Percentiles rank a stretch among this genome's conserved stretches.
Evolutionary conservation across 2,888 invertebrate genomes (phyloP).

Genomic region (Hanleya hanleyi): DNA sequence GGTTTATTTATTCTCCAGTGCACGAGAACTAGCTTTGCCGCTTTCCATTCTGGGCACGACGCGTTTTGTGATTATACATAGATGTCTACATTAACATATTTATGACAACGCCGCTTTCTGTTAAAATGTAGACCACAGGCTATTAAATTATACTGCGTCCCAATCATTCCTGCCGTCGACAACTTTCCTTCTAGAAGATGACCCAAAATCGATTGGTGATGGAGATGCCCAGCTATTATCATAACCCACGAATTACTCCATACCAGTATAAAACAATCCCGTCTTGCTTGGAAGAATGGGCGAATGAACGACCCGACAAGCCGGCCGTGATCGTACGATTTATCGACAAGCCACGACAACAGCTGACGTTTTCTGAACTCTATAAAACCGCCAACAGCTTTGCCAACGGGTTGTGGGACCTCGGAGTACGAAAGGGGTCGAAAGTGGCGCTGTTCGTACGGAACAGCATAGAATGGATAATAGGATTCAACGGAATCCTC

Average conservation of each 20-base stretch:
- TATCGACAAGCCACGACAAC: not conserved
- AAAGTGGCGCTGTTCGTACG: slow-evolving; percentile 4
- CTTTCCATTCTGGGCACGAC: too few relatives aligned
- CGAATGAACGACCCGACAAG: slow-evolving; percentile 13
- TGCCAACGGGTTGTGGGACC: slow-evolving; percentile 7
- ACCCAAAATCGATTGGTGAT: too few relatives aligned
- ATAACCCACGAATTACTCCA: not conserved
- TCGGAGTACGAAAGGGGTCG: slow-evolving; percentile 16
- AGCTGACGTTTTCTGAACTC: slow-evolving; percentile 17
- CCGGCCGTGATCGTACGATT: slow-evolving; percentile 8
- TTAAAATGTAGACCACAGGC: too few relatives aligned
- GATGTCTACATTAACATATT: too few relatives aligned
- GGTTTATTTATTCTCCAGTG: too few relatives aligned
- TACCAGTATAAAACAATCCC: slow-evolving; percentile 9
- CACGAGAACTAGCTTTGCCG: too few relatives aligned
- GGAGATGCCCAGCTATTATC: not conserved
- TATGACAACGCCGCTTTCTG: too few relatives aligned
- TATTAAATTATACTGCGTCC: too few relatives aligned
- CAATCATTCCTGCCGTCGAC: too few relatives aligned
- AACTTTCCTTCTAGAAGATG: too few relatives aligned
- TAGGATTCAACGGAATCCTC: slow-evolving; percentile 8
- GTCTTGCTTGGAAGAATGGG: slow-evolving; percentile 7
- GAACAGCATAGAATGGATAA: slow-evolving; percentile 8
- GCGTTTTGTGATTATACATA: too few relatives aligned
- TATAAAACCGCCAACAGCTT: slow-evolving; percentile 2